These are phyloP conservation scores for Drosophila bocqueti DNA, from an alignment of 1,140 invertebrate species.

Conservation along the genomic window DNA sequence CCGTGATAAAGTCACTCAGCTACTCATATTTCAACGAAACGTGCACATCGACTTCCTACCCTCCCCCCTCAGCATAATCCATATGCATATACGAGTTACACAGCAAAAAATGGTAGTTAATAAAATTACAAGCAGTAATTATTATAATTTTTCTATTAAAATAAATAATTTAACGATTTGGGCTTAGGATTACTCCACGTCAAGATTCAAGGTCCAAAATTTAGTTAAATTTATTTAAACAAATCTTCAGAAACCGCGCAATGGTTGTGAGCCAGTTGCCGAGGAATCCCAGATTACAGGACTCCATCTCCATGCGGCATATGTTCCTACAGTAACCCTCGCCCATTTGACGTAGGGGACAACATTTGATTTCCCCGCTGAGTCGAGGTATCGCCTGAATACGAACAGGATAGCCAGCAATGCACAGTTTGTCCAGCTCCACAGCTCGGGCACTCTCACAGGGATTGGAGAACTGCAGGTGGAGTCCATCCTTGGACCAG, in stretches of 20 bases:
- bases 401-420: slow-evolving; percentile 2
- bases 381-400: background rate
- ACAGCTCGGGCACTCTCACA: slow-evolving; percentile 1
- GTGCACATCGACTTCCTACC: slow-evolving; percentile 69
- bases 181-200: accelerated
- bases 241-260: too few species aligned
- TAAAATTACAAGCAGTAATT: background rate
- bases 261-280: background rate
- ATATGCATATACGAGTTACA: slow-evolving; percentile 40
- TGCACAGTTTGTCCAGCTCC: background rate
- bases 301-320: background rate
- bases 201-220: background rate
- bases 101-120: background rate
- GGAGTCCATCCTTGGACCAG: background rate
- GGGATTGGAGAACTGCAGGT: slow-evolving; percentile 1
- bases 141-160: background rate
- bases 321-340: too few species aligned
- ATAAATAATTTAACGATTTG: too few species aligned
- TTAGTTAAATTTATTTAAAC: background rate
- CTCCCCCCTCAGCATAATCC: slow-evolving; percentile 8
- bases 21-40: slow-evolving; percentile 75
- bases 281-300: background rate
- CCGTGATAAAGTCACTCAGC: slow-evolving; percentile 65
- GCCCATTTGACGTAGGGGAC: background rate
- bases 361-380: background rate